Evolutionary conservation across 2,888 invertebrate genomes (phyloP), one percentile per base, ranked within the genome.

Genomic region (Schizotus pectinicornis): DNA sequence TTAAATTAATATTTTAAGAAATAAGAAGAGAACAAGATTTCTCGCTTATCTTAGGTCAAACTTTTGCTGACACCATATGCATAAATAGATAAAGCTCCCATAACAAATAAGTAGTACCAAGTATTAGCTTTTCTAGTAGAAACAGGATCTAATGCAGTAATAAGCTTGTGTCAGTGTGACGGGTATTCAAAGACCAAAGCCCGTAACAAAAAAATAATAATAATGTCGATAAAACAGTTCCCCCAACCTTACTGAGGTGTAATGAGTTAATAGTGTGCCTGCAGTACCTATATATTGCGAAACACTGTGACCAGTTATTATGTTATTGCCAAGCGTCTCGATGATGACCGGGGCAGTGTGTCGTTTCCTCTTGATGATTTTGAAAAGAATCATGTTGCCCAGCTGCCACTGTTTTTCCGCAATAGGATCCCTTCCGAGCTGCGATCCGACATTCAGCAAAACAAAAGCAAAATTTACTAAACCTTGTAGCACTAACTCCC

Each of bases 261-360:
- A 3, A 35, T 13, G 6, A 12, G 9, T 45, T 7, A 11, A 47
- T 36, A 36, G 6, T 34, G 8, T 22, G 34, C 35, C 13, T 13
- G n/a, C 33, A 35, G 60, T 71, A 86, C 86, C 85, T 35, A 85
- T 82, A 69, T 85, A 87, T 64, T 87, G 86, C 31, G 78, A 75
- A 38, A 83, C 81, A 56, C 79, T 80, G 48, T 84, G 83, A 57
- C 82, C 81, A 0, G 81, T 80, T 7, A 86, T 74, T 76, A 88
- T 85, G 76, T 83, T 82, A 58, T 84, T 82, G 1, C 83, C 81
- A 34, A 88, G 73, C 22, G 77, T 80, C 67, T 85, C 81, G 6
- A 88, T 77, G 51, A 88, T 81, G 6, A 81, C 81, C 9, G 81
- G 74, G 0, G 84, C 83, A 48, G 83, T 82, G 34, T 83, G 78